Conservation (phyloP, 2,797 vertebrate genomes). For the Salarias fasciatus region DNA sequence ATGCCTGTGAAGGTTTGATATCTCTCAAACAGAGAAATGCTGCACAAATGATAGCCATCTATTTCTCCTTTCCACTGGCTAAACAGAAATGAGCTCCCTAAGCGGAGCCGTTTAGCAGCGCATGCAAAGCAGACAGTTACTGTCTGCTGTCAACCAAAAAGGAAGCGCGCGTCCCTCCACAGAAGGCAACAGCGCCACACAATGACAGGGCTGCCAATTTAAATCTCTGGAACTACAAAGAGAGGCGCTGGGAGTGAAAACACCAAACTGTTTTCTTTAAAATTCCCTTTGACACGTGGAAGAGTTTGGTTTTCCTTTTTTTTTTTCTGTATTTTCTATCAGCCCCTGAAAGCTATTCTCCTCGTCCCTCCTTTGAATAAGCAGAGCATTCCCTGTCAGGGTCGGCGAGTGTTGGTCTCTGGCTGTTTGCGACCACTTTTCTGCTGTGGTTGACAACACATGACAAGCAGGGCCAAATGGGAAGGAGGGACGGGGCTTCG, state of each 20-base stretch:
- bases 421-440: slow-evolving; percentile 99
- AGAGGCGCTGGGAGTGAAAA: slow-evolving; percentile 41
- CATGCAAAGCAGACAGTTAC: slow-evolving; percentile 66
- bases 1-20: slow-evolving; percentile 68
- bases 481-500: slow-evolving; percentile 84
- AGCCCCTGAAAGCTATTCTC: slow-evolving; percentile 26
- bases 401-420: slow-evolving; percentile 88
- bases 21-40: slow-evolving; percentile 61
- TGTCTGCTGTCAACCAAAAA: slow-evolving; percentile 48
- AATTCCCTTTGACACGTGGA: slow-evolving; percentile 44
- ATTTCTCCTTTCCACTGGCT: slow-evolving; percentile 71
- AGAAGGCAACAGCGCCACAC: slow-evolving; percentile 60
- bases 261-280: slow-evolving; percentile 35
- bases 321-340: slow-evolving; percentile 11
- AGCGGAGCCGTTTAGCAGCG: slow-evolving; percentile 62
- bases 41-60: slow-evolving; percentile 69
- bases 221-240: slow-evolving; percentile 37
- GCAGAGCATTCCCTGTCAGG: slow-evolving; percentile 90
- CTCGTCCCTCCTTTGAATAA: slow-evolving; percentile 42
- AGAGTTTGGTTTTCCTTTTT: background rate
- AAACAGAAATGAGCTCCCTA: slow-evolving; percentile 71
- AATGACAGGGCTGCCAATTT: slow-evolving; percentile 46
- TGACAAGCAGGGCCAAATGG: slow-evolving; percentile 95
- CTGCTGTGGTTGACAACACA: slow-evolving; percentile 99
- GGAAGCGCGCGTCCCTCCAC: slow-evolving; percentile 61